Evolutionary conservation across 2,113 vertebrate species (phyloP), one percentile per base, ranked within the genome.

Genomic region (cattle (Bos taurus)): DNA sequence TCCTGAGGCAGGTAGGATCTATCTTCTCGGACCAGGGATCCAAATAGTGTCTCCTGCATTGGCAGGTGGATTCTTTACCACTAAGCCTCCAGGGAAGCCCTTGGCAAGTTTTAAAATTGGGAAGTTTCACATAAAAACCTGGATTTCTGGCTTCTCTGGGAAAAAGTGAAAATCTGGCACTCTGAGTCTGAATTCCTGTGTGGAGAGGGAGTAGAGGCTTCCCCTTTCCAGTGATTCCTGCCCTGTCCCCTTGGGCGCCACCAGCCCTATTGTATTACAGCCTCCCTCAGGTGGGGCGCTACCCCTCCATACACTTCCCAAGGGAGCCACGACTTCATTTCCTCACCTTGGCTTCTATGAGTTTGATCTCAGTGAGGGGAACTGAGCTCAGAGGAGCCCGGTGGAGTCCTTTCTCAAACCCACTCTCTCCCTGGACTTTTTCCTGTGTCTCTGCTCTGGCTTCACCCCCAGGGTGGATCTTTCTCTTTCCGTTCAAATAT

Each of bases 201-300:
- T 21, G 19, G 56, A n/a, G 54, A 86, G 26, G n/a, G 13, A 71
- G 23, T n/a, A 7, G 43, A 81, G 19, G 30, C 60, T 17, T 60
- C 6, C 48, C 14, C 10, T 3, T 15, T 21, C 40, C 36, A 3
- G 19, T 46, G 71, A 43, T 21, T 25, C 40, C 59, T 50, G 19
- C 15, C 19, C 16, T n/a, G 7, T 28, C 2, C 16, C 48, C 74
- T 16, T 0, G 0, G 12, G 30, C 0, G 0, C 56, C n/a, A 40
- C 33, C 9, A 6, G 2, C 3, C 6, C 25, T 17, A 3, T 28
- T 0, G 0, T 21, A 52, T 67, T 40, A 16, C 25, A 82, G 80
- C 28, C 15, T n/a, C 17, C 21, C 2, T 0, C 2, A 19, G 5
- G 21, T 12, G 16, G 25, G 43, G 6, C 46, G 2, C 71, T 6